Evolutionary conservation across 1,140 invertebrate genomes (phyloP), one percentile per base, ranked within the genome.

Genomic region (Zaprionus lachaisei): DNA sequence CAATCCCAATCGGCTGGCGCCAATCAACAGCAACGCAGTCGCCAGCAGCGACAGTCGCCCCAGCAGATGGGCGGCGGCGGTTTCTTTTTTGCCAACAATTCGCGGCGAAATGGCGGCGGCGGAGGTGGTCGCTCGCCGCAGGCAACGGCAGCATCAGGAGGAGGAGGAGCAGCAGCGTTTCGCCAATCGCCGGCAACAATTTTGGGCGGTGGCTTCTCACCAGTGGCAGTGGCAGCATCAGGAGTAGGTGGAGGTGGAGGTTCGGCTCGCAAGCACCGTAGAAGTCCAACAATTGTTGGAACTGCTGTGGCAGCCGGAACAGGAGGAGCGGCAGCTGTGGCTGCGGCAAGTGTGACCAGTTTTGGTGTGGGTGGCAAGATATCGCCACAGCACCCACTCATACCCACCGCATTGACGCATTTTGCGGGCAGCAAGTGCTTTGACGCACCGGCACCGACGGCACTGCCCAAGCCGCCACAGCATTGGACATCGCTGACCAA

Each of bases 381-480:
- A 28, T 92, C 92, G 72, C 90, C 92, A 28, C 80, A 81, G 66
- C 80, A 84, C 38, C 63, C 67, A 77, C 83, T 92, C 63, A 83
- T 92, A 85, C 92, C 92, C 79, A 92, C 90, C 83, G 89, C 89
- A 54, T 77, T 92, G 68, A 92, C 92, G 81, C 93, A 94, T 79
- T 95, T 95, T 84, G 95, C 95, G 74, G 95, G 94, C 67, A 95
- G 95, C 66, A 95, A 95, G 80, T 95, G 94, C 80, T 94, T 94
- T 61, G 95, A 95, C 69, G 94, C 95, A 65, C 95, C 95, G 56
- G 93, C 94, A 72, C 94, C 95, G 38, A 94, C 94, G 56, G 94
- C 94, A 68, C 86, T 95, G 74, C 95, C 95, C 65, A 94, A 94
- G 83, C 95, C 95, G 58, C 95, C 95, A 31, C 84, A 93, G 63